Percentiles rank a stretch among this genome's conserved stretches.
Conservation (phyloP, 1,140 invertebrate species). For the Theocolax elegans region DNA sequence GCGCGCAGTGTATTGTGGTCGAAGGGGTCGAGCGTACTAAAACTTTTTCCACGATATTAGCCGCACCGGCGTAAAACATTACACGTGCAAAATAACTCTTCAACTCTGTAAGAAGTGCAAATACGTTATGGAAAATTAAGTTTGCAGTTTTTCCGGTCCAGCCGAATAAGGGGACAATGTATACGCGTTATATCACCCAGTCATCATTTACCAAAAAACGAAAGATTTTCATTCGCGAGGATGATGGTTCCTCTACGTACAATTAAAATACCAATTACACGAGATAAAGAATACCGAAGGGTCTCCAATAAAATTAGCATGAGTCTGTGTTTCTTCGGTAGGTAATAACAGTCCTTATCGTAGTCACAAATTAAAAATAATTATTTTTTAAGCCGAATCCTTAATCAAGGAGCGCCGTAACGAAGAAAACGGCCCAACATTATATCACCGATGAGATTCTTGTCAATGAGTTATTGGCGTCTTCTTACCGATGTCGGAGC, state of each 20-base stretch:
- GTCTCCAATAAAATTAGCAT: conserved; percentile 61
- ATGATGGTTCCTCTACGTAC: conserved; percentile 46
- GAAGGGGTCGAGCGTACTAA: conserved; percentile 40
- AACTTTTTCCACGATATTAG: conserved; percentile 53
- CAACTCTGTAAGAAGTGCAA: conserved; percentile 3
- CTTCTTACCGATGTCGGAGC: conserved; percentile 57
- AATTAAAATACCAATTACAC: conserved; percentile 59
- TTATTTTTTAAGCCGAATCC: conserved; percentile 67
- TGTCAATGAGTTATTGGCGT: conserved; percentile 68
- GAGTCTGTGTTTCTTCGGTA: conserved; percentile 40
- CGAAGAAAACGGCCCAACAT: conserved; percentile 61
- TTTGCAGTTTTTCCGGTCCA: neutral
- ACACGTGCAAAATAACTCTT: conserved; percentile 25
- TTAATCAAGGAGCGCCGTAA: conserved; percentile 55
- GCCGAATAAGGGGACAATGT: no score
- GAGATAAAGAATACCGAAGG: conserved; percentile 58
- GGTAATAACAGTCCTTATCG: conserved; percentile 57
- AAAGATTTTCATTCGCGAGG: conserved; percentile 51
- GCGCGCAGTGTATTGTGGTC: conserved; percentile 43
- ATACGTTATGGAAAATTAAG: conserved; percentile 15
- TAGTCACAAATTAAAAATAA: conserved; percentile 68
- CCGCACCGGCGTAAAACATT: conserved; percentile 45
- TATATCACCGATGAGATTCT: conserved; percentile 65
- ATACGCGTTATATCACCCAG: no score
- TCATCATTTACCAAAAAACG: no score